Conservation (phyloP, 2,113 vertebrate species). For the Leucosticte australis region DNA sequence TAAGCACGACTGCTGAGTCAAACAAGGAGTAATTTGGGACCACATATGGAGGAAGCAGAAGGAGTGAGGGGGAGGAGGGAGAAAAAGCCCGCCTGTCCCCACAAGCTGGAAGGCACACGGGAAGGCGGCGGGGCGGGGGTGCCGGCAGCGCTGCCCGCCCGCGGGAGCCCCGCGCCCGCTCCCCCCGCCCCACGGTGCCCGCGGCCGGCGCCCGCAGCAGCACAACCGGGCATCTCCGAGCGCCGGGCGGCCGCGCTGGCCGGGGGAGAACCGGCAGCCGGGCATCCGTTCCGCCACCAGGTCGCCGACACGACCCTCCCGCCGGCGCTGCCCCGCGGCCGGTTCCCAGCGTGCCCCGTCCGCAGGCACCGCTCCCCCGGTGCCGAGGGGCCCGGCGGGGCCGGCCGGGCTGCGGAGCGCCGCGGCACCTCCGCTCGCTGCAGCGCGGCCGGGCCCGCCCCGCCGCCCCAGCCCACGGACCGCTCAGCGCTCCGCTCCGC, state of each 20-base stretch:
- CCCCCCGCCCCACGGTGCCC: neutral
- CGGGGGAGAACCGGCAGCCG: too few species aligned
- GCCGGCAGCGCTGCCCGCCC: neutral
- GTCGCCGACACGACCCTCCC: neutral
- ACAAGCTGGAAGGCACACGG: neutral
- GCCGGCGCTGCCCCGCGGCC: neutral
- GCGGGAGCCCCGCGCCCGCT: neutral
- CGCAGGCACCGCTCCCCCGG: neutral
- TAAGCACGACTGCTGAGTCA: slow-evolving; percentile 36
- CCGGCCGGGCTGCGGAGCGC: too few species aligned
- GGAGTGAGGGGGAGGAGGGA: slow-evolving; percentile 20
- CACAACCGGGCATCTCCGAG: neutral
- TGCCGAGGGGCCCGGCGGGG: neutral
- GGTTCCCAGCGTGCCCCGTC: neutral
- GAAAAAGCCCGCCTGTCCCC: neutral
- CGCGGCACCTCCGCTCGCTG: too few species aligned
- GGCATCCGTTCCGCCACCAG: too few species aligned
- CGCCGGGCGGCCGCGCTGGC: too few species aligned
- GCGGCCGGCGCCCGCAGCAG: neutral
- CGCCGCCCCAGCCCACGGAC: too few species aligned
- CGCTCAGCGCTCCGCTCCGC: too few species aligned
- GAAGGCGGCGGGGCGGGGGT: neutral
- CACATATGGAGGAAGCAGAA: slow-evolving; percentile 49
- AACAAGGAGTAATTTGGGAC: slow-evolving; percentile 17
- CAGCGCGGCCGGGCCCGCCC: too few species aligned